Conservation (phyloP, 2,113 vertebrate species). For the Haemorhous mexicanus region DNA sequence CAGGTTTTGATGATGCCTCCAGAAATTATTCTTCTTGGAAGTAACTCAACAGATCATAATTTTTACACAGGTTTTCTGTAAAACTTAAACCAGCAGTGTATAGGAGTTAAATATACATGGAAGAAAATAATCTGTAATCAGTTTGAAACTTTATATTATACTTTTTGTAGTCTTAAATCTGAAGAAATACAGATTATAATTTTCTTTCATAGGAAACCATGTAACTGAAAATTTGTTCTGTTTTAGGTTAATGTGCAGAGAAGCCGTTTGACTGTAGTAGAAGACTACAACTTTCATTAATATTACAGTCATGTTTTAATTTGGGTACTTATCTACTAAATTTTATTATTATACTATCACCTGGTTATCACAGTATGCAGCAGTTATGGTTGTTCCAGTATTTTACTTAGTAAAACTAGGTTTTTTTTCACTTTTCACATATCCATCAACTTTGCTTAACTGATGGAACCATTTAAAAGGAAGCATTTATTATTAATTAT, state of each 20-base stretch:
- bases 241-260: conserved; percentile 44
- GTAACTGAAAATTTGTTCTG: neutral
- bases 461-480: conserved; percentile 3
- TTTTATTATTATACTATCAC: conserved; percentile 5
- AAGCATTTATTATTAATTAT: neutral
- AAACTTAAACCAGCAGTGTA: conserved; percentile 28
- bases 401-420: neutral
- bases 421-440: neutral
- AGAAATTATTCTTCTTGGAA: neutral
- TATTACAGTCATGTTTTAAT: conserved; percentile 55
- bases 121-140: conserved; percentile 12
- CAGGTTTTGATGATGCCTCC: neutral
- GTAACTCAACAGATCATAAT: neutral
- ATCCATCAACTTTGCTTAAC: neutral
- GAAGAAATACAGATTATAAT: conserved; percentile 26
- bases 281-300: conserved; percentile 35
- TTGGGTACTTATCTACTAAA: conserved; percentile 50
- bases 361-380: neutral
- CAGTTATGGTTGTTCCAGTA: neutral
- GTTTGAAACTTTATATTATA: conserved; percentile 26
- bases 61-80: neutral
- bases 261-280: conserved; percentile 32
- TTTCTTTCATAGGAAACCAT: conserved; percentile 27
- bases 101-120: conserved; percentile 22
- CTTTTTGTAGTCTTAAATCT: neutral